Evolutionary conservation across 1,140 invertebrate genomes (phyloP), one percentile per base, ranked within the genome.

Genomic region (Camponotus pennsylvanicus): DNA sequence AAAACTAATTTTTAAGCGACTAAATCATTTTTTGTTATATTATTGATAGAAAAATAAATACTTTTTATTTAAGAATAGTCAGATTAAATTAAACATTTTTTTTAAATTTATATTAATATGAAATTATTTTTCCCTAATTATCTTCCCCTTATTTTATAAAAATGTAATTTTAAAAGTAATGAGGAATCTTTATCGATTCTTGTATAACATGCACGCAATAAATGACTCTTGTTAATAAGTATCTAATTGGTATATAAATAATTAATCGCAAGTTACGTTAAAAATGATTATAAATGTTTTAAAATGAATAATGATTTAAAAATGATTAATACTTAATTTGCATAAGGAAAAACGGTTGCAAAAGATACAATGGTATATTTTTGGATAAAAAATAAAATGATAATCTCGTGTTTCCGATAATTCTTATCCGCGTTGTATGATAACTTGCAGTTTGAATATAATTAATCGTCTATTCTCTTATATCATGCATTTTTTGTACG

Each of bases 361-460:
- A 34, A 8, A 42, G 32, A 83, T 63, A 52, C 40, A 83, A 75
- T 34, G 40, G 57, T 61, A 45, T 75, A 52, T 59, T 73, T 42
- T 37, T 5, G 40, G 49, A 67, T 55, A 78, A 66, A 64, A 85
- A 78, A 78, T 66, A 32, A 45, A 61, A 55, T 32, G 64, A 83
- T 89, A 86, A 84, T 69, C 83, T 61, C 79, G 59, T 34, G 76
- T 15, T 45, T 49, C 67, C 45, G 89, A 90, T 90, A 89, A 90
- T 78, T 63, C 85, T 89, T 89, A 86, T 90, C 85, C 40, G 11
- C 64, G 84, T 40, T 49, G 73, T 7, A 37, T 15, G 88, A 90
- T 90, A 90, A 69, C 67, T 37, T 40, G 59, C 52, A 87, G 64
- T 18, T 75, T 75, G 84, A 90, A 88, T 70, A 75, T 61, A 90